Evolutionary conservation across 2,888 invertebrate species (phyloP), one percentile per base, ranked within the genome.

Genomic region (Keiferia lycopersicella): DNA sequence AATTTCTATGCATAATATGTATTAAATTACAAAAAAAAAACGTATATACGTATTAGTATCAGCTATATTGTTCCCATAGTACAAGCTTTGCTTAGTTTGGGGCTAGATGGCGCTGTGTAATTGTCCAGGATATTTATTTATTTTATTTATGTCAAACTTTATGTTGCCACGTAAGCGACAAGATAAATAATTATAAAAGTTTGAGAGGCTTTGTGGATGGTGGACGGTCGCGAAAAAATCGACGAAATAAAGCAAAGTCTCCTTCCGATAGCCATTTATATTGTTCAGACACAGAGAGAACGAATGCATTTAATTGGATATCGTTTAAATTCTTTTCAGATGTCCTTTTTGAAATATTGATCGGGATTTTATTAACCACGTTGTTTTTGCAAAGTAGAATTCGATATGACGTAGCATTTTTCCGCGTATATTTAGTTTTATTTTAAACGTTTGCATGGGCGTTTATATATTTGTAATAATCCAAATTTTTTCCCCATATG

Each of bases 301-400:
- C 69, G 68, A 69, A 75, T 73, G 75, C 73, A 75, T 80, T 80
- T 81, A 83, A 82, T 81, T 80, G 75, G 72, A 77, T 71, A 72
- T 70, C 72, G 75, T 78, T 77, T 75, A 70, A 68, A 72, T 71
- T 68, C 66, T 61, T 63, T 58, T 68, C 70, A 62, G 68, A 69
- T 68, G 68, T 67, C 68, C 65, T 20, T 69, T 68, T 68, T 68
- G 70, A 80, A 20, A 20, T 45, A 79, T 75, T 77, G 70, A 78
- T 79, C 75, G 74, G 71, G 71, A 62, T 72, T 71, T 16, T 45
- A 45, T 45, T 45, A 45, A 45, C 45, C 6, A 8, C 4, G 7
- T 3, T 45, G 4, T 45, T 45, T 6, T 45, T 45, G 6, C n/a
- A 6, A 45, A 45, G 1, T 3, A n/a, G n/a, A n/a, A 45, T n/a